Conservation (phyloP, 2,113 vertebrate genomes). For the Rhipidura dahli region DNA sequence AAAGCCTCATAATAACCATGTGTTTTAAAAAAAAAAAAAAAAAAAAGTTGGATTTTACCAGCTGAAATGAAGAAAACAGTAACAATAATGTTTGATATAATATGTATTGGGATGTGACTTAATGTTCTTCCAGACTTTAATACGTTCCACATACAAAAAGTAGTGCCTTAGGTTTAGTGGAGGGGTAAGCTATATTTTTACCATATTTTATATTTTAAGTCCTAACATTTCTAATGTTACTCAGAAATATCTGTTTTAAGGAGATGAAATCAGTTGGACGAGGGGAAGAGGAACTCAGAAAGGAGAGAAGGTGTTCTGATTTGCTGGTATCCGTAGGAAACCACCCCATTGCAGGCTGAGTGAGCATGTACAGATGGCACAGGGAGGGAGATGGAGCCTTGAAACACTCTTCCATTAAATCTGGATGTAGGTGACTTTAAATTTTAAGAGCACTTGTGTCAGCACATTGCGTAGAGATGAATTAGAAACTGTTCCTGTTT, state of each 20-base stretch:
- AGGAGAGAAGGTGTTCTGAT: background rate
- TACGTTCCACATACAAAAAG: slow-evolving; percentile 45
- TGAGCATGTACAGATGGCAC: background rate
- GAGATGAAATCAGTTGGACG: background rate
- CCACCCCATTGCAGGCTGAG: background rate
- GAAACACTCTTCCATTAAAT: background rate
- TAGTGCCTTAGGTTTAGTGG: slow-evolving; percentile 61
- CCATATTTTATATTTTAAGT: slow-evolving; percentile 39
- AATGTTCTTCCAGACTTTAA: slow-evolving; percentile 53
- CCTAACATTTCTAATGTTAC: background rate
- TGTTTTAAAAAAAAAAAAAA: background rate
- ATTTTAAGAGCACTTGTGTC: background rate
- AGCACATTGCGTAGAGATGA: background rate
- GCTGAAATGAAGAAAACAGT: slow-evolving; percentile 31
- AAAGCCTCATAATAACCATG: slow-evolving; percentile 40
- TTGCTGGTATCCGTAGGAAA: background rate
- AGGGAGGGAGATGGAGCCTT: background rate
- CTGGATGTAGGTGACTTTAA: background rate
- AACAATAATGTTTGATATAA: slow-evolving; percentile 36
- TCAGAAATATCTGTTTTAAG: background rate
- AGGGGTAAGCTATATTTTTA: slow-evolving; percentile 46
- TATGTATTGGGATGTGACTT: slow-evolving; percentile 36
- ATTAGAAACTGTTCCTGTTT: background rate
- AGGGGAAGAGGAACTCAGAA: background rate
- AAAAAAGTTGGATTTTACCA: slow-evolving; percentile 52